These are phyloP conservation scores for Plectus sambesii DNA, from an alignment of 1,140 invertebrate genomes.

Conservation along the genomic window DNA sequence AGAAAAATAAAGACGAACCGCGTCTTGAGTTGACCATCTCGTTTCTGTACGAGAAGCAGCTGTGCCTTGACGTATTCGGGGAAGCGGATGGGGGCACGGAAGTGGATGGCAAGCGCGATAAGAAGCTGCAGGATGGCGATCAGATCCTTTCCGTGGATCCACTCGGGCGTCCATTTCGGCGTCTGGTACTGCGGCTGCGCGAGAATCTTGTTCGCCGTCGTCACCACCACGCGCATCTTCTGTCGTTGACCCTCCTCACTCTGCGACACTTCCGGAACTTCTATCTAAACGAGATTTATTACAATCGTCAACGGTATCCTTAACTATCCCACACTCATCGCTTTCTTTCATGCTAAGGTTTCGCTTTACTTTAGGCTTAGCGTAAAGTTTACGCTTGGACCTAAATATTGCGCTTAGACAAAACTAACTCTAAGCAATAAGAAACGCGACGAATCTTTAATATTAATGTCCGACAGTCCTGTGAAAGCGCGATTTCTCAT, in stretches of 20 bases:
- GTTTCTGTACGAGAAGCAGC: slow-evolving; percentile 60
- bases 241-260: slow-evolving; percentile 93
- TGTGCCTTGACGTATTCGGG: slow-evolving; percentile 86
- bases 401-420: too few relatives aligned
- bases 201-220: slow-evolving; percentile 65
- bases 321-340: background rate
- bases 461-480: too few relatives aligned
- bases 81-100: slow-evolving; percentile 79
- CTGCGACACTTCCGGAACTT: slow-evolving; percentile 95
- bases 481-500: too few relatives aligned
- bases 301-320: too few relatives aligned
- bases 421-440: too few relatives aligned
- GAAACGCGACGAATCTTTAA: too few relatives aligned
- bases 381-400: too few relatives aligned
- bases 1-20: too few relatives aligned
- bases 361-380: background rate
- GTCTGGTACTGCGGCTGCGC: slow-evolving; percentile 45
- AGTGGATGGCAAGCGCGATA: slow-evolving; percentile 81
- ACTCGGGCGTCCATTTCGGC: slow-evolving; percentile 87
- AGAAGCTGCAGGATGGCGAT: slow-evolving; percentile 87
- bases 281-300: slow-evolving; percentile 66
- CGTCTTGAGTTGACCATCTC: background rate
- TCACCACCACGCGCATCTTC: slow-evolving; percentile 76
- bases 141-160: slow-evolving; percentile 52
- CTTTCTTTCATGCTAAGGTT: background rate